These are phyloP conservation scores for Halichoerus grypus DNA, from an alignment of 2,113 vertebrate genomes.

Conservation along the genomic window DNA sequence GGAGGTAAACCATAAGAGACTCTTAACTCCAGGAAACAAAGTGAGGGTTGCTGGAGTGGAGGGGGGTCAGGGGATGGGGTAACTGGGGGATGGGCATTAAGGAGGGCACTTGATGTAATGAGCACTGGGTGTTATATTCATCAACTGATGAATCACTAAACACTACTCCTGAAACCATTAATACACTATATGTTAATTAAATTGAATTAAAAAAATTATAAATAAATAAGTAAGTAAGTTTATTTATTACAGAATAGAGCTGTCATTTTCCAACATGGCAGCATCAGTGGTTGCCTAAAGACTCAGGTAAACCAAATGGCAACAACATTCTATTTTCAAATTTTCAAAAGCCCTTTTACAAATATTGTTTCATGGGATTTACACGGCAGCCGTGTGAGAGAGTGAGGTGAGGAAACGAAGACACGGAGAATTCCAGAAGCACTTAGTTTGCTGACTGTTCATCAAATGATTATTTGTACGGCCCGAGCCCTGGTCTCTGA, in stretches of 20 bases:
- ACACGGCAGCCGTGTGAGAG: background rate
- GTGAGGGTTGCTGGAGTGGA: background rate
- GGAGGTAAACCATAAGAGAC: background rate
- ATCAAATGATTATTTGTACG: background rate
- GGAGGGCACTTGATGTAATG: background rate
- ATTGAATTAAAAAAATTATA: background rate
- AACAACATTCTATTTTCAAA: background rate
- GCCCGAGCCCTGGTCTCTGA: background rate
- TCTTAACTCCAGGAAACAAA: background rate
- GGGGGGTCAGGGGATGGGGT: background rate
- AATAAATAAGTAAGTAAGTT: background rate
- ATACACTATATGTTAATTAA: background rate
- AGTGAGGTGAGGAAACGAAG: background rate
- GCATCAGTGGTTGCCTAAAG: background rate
- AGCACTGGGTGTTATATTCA: background rate
- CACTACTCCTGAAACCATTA: background rate
- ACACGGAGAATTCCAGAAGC: background rate
- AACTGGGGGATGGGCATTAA: background rate
- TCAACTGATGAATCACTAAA: background rate
- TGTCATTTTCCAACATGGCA: background rate
- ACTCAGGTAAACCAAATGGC: background rate
- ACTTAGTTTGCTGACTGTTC: background rate
- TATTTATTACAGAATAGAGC: background rate
- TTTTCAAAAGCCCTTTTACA: background rate
- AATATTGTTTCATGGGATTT: background rate